Conservation (phyloP, 2,113 vertebrate genomes). For the Hucho hucho region DNA sequence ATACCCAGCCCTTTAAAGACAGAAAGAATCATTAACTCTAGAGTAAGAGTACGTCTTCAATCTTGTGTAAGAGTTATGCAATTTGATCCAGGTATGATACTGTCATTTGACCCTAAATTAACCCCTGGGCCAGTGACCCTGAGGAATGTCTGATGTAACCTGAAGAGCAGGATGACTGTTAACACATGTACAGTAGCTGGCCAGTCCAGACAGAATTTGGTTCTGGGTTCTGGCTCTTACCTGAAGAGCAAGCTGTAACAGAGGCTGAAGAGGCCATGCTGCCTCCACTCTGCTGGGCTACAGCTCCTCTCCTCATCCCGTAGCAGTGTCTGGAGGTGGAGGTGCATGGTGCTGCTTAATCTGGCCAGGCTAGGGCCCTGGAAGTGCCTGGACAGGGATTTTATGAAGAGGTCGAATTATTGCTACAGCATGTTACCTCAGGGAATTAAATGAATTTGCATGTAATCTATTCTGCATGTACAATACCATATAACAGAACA, state of each 20-base stretch:
- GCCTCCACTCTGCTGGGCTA: slow-evolving; percentile 63
- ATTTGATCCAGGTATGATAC: too few species aligned
- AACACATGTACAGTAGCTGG: too few species aligned
- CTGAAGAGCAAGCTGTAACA: slow-evolving; percentile 81
- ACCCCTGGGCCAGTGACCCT: too few species aligned
- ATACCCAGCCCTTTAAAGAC: slow-evolving; percentile 76
- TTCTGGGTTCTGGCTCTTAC: slow-evolving; percentile 59
- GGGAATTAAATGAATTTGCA: not conserved
- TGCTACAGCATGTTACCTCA: not conserved
- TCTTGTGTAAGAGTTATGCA: too few species aligned
- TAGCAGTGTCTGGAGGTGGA: slow-evolving; percentile 71
- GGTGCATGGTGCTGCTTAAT: slow-evolving; percentile 71
- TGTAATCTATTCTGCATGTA: not conserved
- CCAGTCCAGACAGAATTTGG: too few species aligned
- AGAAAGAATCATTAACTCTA: not conserved
- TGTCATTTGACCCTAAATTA: too few species aligned
- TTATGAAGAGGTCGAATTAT: not conserved
- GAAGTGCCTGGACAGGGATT: slow-evolving; percentile 73
- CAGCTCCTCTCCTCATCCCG: slow-evolving; percentile 40
- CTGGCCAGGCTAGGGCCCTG: slow-evolving; percentile 64
- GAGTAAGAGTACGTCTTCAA: too few species aligned
- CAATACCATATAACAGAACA: not conserved
- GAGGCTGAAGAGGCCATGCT: slow-evolving; percentile 77
- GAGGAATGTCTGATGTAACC: too few species aligned
- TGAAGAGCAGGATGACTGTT: too few species aligned